Percentiles rank a stretch among this genome's conserved stretches.
These are phyloP conservation scores for Calycopis cecrops DNA, from an alignment of 1,140 invertebrate genomes.

Conservation along the genomic window DNA sequence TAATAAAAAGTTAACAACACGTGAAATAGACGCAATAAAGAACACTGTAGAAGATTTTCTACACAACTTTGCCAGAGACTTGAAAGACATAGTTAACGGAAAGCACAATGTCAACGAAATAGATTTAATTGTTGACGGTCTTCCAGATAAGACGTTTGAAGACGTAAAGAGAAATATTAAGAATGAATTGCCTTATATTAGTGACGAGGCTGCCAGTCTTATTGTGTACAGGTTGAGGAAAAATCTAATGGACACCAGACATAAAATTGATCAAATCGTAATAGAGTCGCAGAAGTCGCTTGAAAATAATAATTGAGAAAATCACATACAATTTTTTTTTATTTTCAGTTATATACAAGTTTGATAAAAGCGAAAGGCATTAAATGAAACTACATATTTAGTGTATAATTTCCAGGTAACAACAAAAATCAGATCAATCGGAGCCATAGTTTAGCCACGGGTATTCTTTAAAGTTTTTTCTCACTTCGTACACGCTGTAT, in stretches of 20 bases:
- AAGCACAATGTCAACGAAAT: constrained; percentile 13
- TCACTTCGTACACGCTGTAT: too few species aligned
- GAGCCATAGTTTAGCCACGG: too few species aligned
- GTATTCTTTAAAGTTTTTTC: too few species aligned
- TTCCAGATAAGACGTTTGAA: constrained; percentile 33
- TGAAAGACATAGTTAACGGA: constrained; percentile 30
- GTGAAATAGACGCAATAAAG: constrained; percentile 28
- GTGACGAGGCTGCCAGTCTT: constrained; percentile 25
- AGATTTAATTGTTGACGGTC: constrained; percentile 30
- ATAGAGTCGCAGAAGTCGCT: constrained; percentile 17
- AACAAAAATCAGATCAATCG: too few species aligned
- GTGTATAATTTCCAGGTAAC: too few species aligned
- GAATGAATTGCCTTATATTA: constrained; percentile 30
- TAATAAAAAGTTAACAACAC: constrained; percentile 25
- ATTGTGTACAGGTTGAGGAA: constrained; percentile 33
- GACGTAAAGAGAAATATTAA: constrained; percentile 30
- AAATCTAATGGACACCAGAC: constrained; percentile 30
- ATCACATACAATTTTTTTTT: too few species aligned
- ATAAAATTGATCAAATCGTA: constrained; percentile 33
- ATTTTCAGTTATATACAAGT: too few species aligned
- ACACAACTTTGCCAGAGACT: constrained; percentile 30
- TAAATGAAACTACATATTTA: too few species aligned
- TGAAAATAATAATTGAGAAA: background rate
- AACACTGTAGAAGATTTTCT: constrained; percentile 31
- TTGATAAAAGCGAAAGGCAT: too few species aligned